Conservation (phyloP, 2,113 vertebrate species). For the Abramis brama region DNA sequence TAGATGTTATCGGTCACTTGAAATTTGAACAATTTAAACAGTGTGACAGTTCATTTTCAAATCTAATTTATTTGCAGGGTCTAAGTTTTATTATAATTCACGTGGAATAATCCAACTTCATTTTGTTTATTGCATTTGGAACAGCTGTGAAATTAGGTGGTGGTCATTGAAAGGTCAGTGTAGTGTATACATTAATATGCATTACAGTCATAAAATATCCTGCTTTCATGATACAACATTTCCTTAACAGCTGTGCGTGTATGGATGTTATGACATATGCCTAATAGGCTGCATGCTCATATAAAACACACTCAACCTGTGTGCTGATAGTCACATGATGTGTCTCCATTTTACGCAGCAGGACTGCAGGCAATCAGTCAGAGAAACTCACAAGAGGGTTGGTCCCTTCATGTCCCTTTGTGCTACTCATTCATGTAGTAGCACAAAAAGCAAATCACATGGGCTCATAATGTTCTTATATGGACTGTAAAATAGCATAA, state of each 20-base stretch:
- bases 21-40: too few relatives aligned
- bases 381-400: not conserved
- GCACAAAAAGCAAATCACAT: not conserved
- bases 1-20: too few relatives aligned
- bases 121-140: not conserved
- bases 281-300: not conserved
- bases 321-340: slow-evolving; percentile 6
- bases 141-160: not conserved
- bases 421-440: not conserved
- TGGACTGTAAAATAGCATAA: not conserved
- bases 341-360: not conserved
- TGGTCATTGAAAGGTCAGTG: not conserved
- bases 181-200: not conserved
- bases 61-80: not conserved
- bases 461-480: not conserved
- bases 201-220: not conserved
- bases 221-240: not conserved
- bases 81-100: not conserved
- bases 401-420: not conserved
- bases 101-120: not conserved
- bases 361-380: slow-evolving; percentile 6
- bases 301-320: not conserved
- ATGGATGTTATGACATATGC: slow-evolving; percentile 4
- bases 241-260: not conserved
- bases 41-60: not conserved